Conservation (phyloP, 2,888 invertebrate species). For the Ypsolopha sequella region DNA sequence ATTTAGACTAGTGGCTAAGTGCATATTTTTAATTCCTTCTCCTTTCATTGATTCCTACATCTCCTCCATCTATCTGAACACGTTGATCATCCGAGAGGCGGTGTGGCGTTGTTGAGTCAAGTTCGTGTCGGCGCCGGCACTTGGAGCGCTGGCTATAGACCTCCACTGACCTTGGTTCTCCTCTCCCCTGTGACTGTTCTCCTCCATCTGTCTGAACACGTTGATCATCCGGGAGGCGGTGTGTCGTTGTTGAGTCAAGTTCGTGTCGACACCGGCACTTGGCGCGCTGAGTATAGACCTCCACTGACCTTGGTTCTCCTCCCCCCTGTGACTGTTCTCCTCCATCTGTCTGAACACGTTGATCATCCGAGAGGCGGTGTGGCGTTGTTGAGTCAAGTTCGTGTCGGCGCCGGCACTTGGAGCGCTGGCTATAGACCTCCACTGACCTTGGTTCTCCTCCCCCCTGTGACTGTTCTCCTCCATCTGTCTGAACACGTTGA, state of each 20-base stretch:
- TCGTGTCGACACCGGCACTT: too few relatives aligned
- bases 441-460: slow-evolving; percentile 58
- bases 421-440: slow-evolving; percentile 20
- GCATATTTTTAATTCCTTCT: too few relatives aligned
- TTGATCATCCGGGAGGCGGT: slow-evolving; percentile 89
- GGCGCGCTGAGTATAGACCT: slow-evolving; percentile 41
- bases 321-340: slow-evolving; percentile 59
- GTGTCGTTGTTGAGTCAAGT: slow-evolving; percentile 67
- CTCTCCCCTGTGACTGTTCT: slow-evolving; percentile 62
- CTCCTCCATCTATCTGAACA: slow-evolving; percentile 87
- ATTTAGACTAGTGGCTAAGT: too few relatives aligned
- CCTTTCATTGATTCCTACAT: too few relatives aligned
- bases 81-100: slow-evolving; percentile 87
- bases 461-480: slow-evolving; percentile 67
- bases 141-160: slow-evolving; percentile 45
- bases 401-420: slow-evolving; percentile 68
- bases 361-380: slow-evolving; percentile 89
- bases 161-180: slow-evolving; percentile 50
- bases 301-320: slow-evolving; percentile 52
- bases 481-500: slow-evolving; percentile 91
- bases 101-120: slow-evolving; percentile 74
- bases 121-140: slow-evolving; percentile 38
- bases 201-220: slow-evolving; percentile 89
- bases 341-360: slow-evolving; percentile 91
- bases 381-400: slow-evolving; percentile 62